Base-by-base conservation (phyloP, 2,888 invertebrate genomes). In the Aquatica leii region DNA sequence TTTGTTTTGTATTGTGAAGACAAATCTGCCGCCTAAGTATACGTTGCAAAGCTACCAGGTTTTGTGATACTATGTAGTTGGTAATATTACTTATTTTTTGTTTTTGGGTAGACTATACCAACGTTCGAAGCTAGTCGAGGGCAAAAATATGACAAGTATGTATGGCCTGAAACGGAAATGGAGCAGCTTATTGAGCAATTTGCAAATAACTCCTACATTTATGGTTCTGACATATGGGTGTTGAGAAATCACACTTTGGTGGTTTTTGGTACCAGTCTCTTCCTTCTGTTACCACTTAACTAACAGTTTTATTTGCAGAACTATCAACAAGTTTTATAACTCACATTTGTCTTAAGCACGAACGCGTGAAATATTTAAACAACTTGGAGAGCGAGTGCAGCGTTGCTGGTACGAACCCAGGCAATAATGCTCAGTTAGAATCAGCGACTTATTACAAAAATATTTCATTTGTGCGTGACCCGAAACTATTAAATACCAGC, bases 1-100 rank as follows among this genome's bases (percentile, higher is more conserved):
- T 66, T 75, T 88, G 62, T 86, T 89, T 73, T 89, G 88, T 71
- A 84, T 89, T 60, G 80, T 84, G 14, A 84, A 83, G 56, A 87
- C 85, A 65, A 88, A 88, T 80, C 78, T 86, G 59, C 86, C 86
- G 11, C 74, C 79, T 20, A 76, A 78, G 43, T 77, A 81, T 51
- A 69, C 71, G 2, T 17, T 78, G 14, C 78, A 80, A 59, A 71
- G 75, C 20, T 72, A 77, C 60, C 65, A 76, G 62, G 62, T 63
- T 41, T n/a, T n/a, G n/a, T n/a, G n/a, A n/a, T n/a, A n/a, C n/a
- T 18, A 34, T 34, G 34, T 52, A 80, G 71, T 71, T n/a, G n/a
- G 63, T 67, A 40, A 12, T 6, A n/a, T 1, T 14, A 3, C 24
- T 49, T 8, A 15, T 12, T 34, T 14, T 49, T 15, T 11, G 4